Percentiles rank a stretch among this genome's conserved stretches.
phyloP scores from a whole-genome alignment of 2,797 vertebrate species.

The Helarctos malayanus region DNA sequence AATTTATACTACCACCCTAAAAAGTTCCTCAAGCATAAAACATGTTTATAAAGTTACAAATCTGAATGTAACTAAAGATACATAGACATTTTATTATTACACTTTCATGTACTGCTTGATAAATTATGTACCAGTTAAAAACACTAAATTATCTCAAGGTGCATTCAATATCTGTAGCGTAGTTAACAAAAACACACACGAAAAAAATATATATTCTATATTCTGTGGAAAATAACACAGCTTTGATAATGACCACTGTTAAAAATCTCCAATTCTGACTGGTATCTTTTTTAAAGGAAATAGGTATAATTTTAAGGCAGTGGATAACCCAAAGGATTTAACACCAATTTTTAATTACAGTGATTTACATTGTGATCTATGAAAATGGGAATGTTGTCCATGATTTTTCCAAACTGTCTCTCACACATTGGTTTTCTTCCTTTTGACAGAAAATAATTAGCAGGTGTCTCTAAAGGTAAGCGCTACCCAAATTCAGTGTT shows the following conservation, averaged over 20 bases:
- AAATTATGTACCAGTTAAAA: constrained; percentile 94
- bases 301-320: constrained; percentile 91
- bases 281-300: constrained; percentile 86
- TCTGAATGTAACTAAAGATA: constrained; percentile 93
- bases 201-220: constrained; percentile 92
- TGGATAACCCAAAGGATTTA: constrained; percentile 89
- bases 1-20: constrained; percentile 88
- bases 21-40: constrained; percentile 91
- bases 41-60: constrained; percentile 93
- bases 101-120: constrained; percentile 91
- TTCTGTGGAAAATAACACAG: constrained; percentile 90
- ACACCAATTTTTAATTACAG: constrained; percentile 88
- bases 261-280: constrained; percentile 89
- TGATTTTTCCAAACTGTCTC: constrained; percentile 82
- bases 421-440: constrained; percentile 61
- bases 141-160: constrained; percentile 93
- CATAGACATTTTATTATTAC: constrained; percentile 91
- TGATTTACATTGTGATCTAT: constrained; percentile 85
- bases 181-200: constrained; percentile 92
- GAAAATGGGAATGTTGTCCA: constrained; percentile 76
- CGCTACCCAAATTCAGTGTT: constrained; percentile 47
- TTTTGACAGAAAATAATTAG: constrained; percentile 60
- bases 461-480: constrained; percentile 61
- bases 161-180: constrained; percentile 92
- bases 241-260: constrained; percentile 89